Percentiles rank a stretch among this genome's conserved stretches.
Conservation (phyloP, 1,140 invertebrate genomes). For the Drosophila nebulosa region DNA sequence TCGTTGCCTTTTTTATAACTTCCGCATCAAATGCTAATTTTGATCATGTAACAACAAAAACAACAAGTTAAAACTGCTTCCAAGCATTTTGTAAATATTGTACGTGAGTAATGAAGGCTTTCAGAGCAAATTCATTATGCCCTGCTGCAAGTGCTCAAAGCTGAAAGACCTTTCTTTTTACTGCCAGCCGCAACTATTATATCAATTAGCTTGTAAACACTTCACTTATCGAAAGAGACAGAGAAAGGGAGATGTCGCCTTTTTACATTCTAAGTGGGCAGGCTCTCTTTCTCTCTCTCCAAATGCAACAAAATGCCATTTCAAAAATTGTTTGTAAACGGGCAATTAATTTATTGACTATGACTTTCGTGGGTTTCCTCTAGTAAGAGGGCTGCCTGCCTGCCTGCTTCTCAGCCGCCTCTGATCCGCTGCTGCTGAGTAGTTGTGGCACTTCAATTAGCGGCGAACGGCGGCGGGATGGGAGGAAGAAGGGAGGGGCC, state of each 20-base stretch:
- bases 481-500: too few relatives aligned
- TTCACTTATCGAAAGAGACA: constrained; percentile 41
- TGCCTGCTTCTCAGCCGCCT: too few relatives aligned
- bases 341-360: constrained; percentile 44
- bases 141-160: not conserved
- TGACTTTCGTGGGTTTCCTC: not conserved
- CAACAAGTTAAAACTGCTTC: constrained; percentile 3
- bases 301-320: constrained; percentile 29
- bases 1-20: constrained; percentile 16
- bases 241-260: constrained; percentile 17
- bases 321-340: constrained; percentile 46
- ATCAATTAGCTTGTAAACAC: constrained; percentile 64
- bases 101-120: constrained; percentile 39
- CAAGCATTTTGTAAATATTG: constrained; percentile 38
- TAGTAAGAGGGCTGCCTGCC: not conserved
- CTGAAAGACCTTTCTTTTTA: not conserved
- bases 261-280: constrained; percentile 17
- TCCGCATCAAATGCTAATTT: constrained; percentile 30
- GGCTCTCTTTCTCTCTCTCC: constrained; percentile 11
- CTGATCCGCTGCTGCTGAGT: too few relatives aligned
- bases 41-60: not conserved
- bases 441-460: not conserved
- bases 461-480: too few relatives aligned
- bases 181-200: constrained; percentile 38
- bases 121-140: constrained; percentile 19